Conservation (phyloP, 2,888 invertebrate genomes). For the Steinernema hermaphroditum region DNA sequence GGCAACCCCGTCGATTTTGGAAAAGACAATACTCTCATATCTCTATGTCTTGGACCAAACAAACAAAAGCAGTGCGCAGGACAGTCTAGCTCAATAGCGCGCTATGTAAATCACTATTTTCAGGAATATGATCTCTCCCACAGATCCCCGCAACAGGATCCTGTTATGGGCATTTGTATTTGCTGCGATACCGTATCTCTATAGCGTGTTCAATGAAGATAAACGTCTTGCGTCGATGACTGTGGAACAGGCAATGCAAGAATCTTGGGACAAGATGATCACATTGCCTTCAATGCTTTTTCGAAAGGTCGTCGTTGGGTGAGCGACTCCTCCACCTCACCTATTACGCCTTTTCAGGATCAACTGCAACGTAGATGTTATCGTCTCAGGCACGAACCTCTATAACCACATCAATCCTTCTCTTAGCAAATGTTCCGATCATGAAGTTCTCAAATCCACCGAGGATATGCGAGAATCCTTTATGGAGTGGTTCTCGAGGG, state of each 20-base stretch:
- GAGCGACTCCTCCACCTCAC: conserved; percentile 18
- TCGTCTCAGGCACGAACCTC: conserved; percentile 67
- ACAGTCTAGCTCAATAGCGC: too few relatives aligned
- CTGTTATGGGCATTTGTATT: conserved; percentile 50
- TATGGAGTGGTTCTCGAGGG: conserved; percentile 67
- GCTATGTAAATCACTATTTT: background rate
- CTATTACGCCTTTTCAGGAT: conserved; percentile 51
- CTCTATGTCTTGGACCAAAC: too few relatives aligned
- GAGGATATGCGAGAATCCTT: conserved; percentile 68
- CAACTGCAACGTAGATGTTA: conserved; percentile 69
- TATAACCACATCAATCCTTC: conserved; percentile 65
- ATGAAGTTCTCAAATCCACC: conserved; percentile 60
- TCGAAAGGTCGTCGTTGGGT: conserved; percentile 64
- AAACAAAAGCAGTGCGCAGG: too few relatives aligned
- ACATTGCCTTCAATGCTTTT: conserved; percentile 59
- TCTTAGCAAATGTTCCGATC: conserved; percentile 61
- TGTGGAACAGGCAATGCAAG: conserved; percentile 54
- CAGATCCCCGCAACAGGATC: conserved; percentile 28
- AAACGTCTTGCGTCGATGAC: conserved; percentile 57
- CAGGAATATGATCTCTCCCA: conserved; percentile 8
- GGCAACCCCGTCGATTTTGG: too few relatives aligned
- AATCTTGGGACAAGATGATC: conserved; percentile 63
- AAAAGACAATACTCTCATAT: too few relatives aligned
- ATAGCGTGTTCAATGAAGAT: conserved; percentile 61
- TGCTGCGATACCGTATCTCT: conserved; percentile 49